Percentiles rank a stretch among this genome's conserved stretches.
phyloP scores from a whole-genome alignment of 2,113 vertebrate species.

The Chloebia gouldiae region DNA sequence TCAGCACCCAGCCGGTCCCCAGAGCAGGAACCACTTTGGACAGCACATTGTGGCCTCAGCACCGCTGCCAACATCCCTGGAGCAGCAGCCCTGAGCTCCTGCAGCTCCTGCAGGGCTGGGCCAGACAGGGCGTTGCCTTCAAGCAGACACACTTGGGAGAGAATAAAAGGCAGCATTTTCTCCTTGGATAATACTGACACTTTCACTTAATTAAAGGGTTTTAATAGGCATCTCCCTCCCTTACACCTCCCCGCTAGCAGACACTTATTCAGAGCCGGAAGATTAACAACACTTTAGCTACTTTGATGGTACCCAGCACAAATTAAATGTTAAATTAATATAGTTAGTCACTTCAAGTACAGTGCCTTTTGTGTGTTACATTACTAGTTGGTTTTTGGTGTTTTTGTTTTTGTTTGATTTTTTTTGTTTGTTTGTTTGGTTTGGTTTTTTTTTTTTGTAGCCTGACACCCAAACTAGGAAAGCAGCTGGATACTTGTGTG shows the following conservation, averaged over 20 bases:
- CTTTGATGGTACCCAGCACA: constrained; percentile 53
- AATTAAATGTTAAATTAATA: constrained; percentile 34
- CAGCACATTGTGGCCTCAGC: rapidly evolving
- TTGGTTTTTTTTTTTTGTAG: background rate
- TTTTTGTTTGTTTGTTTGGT: too few relatives aligned
- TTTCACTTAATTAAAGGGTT: constrained; percentile 59
- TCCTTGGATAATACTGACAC: constrained; percentile 21
- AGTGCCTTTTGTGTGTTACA: background rate
- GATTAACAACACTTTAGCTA: constrained; percentile 47
- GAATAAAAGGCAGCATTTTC: constrained; percentile 2
- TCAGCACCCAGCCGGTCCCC: background rate
- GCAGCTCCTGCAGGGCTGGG: background rate
- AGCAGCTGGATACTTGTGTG: background rate
- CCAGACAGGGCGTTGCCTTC: background rate
- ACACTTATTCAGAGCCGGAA: constrained; percentile 2
- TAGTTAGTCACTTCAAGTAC: constrained; percentile 1
- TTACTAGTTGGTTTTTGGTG: background rate
- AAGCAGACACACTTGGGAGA: background rate
- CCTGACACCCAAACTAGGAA: background rate
- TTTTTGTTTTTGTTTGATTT: too few relatives aligned
- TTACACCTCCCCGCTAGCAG: constrained; percentile 12
- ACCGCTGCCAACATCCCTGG: rapidly evolving
- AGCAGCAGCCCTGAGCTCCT: background rate
- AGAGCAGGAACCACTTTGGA: rapidly evolving
- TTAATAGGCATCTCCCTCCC: background rate